Conservation (phyloP, 2,797 vertebrate genomes). For the Avahi laniger region DNA sequence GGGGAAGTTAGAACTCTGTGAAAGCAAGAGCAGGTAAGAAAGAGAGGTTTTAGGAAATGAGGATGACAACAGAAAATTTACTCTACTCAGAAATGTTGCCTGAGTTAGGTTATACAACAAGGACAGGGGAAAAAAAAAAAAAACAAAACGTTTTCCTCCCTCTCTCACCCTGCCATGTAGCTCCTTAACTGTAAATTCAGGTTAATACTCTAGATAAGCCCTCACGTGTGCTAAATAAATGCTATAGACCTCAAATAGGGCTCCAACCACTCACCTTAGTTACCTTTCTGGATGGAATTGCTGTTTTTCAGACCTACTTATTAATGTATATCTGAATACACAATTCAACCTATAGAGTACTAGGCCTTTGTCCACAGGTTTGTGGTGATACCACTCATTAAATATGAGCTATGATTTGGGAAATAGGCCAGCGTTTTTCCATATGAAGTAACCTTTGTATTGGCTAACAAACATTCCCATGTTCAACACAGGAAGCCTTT, state of each 20-base stretch:
- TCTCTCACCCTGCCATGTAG: not conserved
- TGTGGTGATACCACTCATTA: conserved; percentile 47
- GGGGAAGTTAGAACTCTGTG: not conserved
- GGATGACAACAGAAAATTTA: not conserved
- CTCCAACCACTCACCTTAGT: not conserved
- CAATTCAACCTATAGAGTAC: not conserved
- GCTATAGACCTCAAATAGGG: not conserved
- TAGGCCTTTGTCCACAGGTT: conserved; percentile 25
- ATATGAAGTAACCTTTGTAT: conserved; percentile 67
- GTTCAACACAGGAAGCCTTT: conserved; percentile 65
- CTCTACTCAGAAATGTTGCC: not conserved
- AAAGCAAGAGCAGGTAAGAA: not conserved
- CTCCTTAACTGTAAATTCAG: not conserved
- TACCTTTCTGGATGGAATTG: not conserved
- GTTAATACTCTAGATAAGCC: not conserved
- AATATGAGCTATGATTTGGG: conserved; percentile 64
- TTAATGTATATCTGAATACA: not conserved
- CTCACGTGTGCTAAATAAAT: not conserved
- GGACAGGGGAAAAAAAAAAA: not conserved
- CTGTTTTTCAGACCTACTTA: not conserved
- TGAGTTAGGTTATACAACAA: not conserved
- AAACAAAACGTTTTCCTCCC: not conserved
- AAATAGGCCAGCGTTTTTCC: conserved; percentile 59
- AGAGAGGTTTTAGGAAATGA: not conserved
- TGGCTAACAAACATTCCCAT: conserved; percentile 57